These are phyloP conservation scores for Crambe crambe DNA, from an alignment of 37 sponge, comb jelly and placozoan species.

Conservation along the genomic window DNA sequence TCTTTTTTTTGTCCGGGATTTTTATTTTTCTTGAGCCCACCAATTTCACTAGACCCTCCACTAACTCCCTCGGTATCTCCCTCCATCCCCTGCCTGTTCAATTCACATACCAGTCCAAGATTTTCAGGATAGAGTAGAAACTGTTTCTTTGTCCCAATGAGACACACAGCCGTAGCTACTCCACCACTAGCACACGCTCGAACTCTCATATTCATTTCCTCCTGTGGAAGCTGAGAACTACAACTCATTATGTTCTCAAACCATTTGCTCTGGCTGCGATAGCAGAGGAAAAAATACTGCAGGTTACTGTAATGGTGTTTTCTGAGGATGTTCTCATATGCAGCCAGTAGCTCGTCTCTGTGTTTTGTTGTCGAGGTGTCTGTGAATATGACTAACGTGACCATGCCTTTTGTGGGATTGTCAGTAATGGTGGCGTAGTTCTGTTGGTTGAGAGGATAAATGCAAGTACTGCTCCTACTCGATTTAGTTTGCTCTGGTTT, in stretches of 20 bases:
- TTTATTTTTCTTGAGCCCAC: neutral
- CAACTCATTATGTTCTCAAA: neutral
- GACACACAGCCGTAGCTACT: constrained; percentile 20
- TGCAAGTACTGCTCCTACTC: neutral
- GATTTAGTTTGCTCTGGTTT: neutral
- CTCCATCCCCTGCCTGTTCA: neutral
- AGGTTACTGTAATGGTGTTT: neutral
- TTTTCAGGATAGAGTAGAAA: constrained; percentile 32
- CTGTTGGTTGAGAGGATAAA: neutral
- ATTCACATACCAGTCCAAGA: neutral
- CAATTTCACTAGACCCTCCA: neutral
- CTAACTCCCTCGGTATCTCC: neutral
- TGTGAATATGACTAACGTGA: constrained; percentile 12
- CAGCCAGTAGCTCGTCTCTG: neutral
- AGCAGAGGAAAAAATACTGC: constrained; percentile 14
- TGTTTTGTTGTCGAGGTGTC: neutral
- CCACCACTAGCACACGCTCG: neutral
- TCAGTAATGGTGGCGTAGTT: constrained; percentile 3
- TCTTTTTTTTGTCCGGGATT: too few species aligned
- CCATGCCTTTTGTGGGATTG: constrained; percentile 8
- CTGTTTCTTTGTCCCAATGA: constrained; percentile 35
- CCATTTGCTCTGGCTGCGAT: neutral
- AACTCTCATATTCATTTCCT: neutral
- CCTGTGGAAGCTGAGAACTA: constrained; percentile 9
- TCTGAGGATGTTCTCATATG: neutral